Conservation (phyloP, 2,113 vertebrate genomes). For the Corapipo altera region DNA sequence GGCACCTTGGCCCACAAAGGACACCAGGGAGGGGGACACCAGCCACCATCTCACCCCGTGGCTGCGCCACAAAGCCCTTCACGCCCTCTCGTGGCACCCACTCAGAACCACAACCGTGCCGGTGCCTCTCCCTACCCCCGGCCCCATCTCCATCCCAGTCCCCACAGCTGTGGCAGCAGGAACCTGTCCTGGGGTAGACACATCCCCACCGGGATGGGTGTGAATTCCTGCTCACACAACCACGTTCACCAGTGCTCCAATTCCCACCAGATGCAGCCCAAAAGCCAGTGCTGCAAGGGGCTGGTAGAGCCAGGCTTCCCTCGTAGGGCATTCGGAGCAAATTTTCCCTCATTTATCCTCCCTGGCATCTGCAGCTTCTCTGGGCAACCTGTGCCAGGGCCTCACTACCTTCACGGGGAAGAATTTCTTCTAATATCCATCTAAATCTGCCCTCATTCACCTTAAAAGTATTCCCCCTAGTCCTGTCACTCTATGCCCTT, state of each 20-base stretch:
- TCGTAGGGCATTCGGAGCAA: fast-evolving
- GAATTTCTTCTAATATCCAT: neutral
- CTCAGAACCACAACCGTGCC: neutral
- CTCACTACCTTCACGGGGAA: neutral
- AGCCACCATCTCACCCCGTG: neutral
- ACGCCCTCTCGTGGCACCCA: neutral
- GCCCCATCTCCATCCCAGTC: neutral
- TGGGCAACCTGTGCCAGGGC: fast-evolving
- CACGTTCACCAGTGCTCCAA: fast-evolving
- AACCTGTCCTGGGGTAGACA: fast-evolving
- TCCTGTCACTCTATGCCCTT: neutral
- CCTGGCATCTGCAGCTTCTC: neutral
- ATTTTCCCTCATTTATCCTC: neutral
- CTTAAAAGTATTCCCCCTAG: neutral
- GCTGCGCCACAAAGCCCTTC: neutral
- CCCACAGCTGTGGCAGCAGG: neutral
- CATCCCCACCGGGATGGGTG: fast-evolving
- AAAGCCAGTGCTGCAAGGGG: fast-evolving
- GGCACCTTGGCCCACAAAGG: fast-evolving
- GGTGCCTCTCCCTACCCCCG: neutral
- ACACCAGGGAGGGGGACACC: neutral
- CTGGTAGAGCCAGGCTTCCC: neutral
- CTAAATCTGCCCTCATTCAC: neutral
- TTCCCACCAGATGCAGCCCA: neutral
- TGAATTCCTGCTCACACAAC: fast-evolving